These are phyloP conservation scores for Poecile montanus DNA, from an alignment of 2,797 vertebrate species.

Conservation along the genomic window DNA sequence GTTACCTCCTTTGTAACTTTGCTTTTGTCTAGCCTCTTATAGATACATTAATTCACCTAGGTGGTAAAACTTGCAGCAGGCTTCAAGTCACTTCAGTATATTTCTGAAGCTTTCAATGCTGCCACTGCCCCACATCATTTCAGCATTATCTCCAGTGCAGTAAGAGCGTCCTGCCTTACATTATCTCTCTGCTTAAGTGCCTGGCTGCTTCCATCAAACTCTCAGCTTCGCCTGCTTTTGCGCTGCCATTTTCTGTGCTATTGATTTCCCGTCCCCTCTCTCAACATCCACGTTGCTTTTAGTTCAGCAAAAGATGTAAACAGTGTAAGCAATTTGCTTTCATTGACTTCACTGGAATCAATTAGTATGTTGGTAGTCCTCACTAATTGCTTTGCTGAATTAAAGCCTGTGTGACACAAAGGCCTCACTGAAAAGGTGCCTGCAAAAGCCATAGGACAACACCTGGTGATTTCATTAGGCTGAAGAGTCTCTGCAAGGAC, in stretches of 20 bases:
- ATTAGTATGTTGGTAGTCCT: neutral
- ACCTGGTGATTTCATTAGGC: neutral
- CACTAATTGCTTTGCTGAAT: neutral
- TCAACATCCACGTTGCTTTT: neutral
- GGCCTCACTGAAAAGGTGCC: neutral
- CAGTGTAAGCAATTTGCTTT: neutral
- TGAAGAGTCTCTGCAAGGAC: neutral
- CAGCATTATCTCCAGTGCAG: neutral
- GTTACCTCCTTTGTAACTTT: neutral
- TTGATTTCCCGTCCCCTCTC: neutral
- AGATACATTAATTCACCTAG: neutral
- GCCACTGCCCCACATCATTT: neutral
- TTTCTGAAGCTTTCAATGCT: neutral
- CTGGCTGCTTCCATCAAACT: neutral
- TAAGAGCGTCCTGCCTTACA: neutral
- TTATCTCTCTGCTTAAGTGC: neutral
- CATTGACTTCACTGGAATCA: neutral
- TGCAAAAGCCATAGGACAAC: neutral
- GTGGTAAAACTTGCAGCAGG: neutral
- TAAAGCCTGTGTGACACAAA: neutral
- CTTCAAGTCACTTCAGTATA: neutral
- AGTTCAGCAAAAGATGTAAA: neutral
- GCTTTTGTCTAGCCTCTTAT: neutral
- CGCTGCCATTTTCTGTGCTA: neutral
- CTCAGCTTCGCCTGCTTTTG: neutral